Evolutionary conservation across 2,113 vertebrate species (phyloP).

Genomic region (Xyrauchen texanus): DNA sequence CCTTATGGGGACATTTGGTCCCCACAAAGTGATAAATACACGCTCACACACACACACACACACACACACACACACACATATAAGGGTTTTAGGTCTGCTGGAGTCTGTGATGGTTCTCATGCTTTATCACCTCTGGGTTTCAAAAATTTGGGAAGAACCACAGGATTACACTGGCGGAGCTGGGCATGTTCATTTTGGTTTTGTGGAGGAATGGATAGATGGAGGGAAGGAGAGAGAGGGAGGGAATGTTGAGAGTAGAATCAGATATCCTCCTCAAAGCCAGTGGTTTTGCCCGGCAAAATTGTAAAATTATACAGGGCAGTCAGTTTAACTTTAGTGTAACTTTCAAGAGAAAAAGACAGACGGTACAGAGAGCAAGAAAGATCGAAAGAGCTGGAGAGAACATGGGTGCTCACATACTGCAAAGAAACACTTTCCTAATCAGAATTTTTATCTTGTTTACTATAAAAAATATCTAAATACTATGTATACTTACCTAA

Average conservation of each 20-base stretch:
- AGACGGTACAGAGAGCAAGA: slow-evolving; percentile 18
- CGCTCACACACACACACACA: too few relatives aligned
- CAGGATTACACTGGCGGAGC: slow-evolving; percentile 58
- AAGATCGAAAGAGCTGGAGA: not conserved
- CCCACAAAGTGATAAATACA: too few relatives aligned
- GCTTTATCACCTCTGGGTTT: slow-evolving; percentile 42
- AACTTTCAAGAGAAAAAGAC: slow-evolving; percentile 29
- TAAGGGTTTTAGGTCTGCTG: not conserved
- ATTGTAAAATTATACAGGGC: slow-evolving; percentile 54
- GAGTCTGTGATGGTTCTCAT: slow-evolving; percentile 21
- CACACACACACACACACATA: too few relatives aligned
- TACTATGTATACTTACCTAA: too few relatives aligned
- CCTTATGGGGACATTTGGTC: too few relatives aligned
- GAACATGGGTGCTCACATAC: too few relatives aligned
- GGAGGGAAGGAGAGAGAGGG: not conserved
- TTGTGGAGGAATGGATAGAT: slow-evolving; percentile 51
- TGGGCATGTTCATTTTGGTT: slow-evolving; percentile 67
- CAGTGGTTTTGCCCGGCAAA: slow-evolving; percentile 37
- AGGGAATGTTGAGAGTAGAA: not conserved
- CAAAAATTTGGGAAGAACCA: slow-evolving; percentile 52
- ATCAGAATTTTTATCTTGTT: too few relatives aligned
- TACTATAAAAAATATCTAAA: too few relatives aligned
- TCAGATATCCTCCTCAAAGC: slow-evolving; percentile 47
- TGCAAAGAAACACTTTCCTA: too few relatives aligned
- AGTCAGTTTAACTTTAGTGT: slow-evolving; percentile 53